Evolutionary conservation across 2,797 vertebrate species (phyloP).

Genomic region (Monodelphis domestica): DNA sequence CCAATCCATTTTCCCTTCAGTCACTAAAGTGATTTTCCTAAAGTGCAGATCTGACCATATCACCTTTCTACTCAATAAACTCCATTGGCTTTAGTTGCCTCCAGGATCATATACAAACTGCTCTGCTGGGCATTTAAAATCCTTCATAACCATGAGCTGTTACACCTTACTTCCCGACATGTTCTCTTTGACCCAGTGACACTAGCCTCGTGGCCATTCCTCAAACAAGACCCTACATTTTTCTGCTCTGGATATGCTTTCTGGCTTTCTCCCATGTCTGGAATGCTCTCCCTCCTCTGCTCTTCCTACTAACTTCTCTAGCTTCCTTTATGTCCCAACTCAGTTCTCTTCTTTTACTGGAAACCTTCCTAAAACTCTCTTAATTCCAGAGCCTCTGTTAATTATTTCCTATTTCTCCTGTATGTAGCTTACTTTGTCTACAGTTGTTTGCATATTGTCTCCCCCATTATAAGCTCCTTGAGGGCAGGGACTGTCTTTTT

Average conservation of each 20-base stretch:
- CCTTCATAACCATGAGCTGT: neutral
- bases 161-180: neutral
- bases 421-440: neutral
- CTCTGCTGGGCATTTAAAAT: neutral
- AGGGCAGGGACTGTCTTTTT: neutral
- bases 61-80: neutral
- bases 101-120: neutral
- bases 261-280: neutral
- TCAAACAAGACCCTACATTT: neutral
- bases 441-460: neutral
- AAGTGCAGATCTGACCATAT: neutral
- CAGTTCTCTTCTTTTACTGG: neutral
- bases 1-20: neutral
- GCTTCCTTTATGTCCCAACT: neutral
- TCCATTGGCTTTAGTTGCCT: neutral
- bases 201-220: neutral
- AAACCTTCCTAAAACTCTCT: neutral
- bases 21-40: neutral
- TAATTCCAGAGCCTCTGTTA: neutral
- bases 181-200: neutral
- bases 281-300: neutral
- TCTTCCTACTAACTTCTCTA: neutral
- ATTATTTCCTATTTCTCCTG: neutral
- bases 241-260: neutral
- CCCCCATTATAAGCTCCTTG: neutral